phyloP scores from a whole-genome alignment of 2,797 vertebrate species.

The Lithobates sylvaticus region DNA sequence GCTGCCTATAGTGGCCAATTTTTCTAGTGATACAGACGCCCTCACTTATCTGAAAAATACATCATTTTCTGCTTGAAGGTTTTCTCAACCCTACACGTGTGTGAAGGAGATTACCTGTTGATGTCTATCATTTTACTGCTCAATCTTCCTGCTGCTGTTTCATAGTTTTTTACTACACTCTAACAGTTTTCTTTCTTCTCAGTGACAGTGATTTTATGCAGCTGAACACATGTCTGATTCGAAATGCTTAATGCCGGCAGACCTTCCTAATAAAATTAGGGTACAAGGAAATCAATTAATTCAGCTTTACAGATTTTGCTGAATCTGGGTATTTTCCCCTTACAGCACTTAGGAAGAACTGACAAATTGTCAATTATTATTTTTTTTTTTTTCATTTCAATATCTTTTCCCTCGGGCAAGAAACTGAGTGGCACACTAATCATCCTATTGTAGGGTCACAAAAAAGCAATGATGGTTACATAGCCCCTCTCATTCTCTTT shows the following conservation, averaged over 20 bases:
- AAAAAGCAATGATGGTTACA: not conserved
- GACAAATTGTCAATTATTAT: not conserved
- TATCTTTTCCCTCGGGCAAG: not conserved
- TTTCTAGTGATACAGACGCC: slow-evolving; percentile 19
- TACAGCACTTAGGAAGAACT: not conserved
- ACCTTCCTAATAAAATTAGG: not conserved
- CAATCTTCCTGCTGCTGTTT: slow-evolving; percentile 7
- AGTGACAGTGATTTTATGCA: not conserved
- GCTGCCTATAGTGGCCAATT: slow-evolving; percentile 12
- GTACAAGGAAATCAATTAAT: not conserved
- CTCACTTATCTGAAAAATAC: slow-evolving; percentile 29
- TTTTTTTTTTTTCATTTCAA: not conserved
- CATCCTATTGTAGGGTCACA: not conserved
- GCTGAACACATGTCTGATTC: not conserved
- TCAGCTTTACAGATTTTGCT: slow-evolving; percentile 3
- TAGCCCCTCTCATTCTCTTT: not conserved
- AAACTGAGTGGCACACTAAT: not conserved
- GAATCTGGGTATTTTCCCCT: not conserved
- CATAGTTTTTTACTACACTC: slow-evolving; percentile 1
- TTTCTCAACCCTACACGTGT: slow-evolving; percentile 18
- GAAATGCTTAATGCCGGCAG: not conserved
- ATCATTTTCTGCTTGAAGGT: slow-evolving; percentile 38
- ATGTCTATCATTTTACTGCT: slow-evolving; percentile 42
- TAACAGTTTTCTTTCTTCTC: not conserved
- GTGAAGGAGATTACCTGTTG: slow-evolving; percentile 49